Percentiles rank a stretch among this genome's conserved stretches.
phyloP scores from a whole-genome alignment of 2,113 vertebrate species.

The Barbus barbus region DNA sequence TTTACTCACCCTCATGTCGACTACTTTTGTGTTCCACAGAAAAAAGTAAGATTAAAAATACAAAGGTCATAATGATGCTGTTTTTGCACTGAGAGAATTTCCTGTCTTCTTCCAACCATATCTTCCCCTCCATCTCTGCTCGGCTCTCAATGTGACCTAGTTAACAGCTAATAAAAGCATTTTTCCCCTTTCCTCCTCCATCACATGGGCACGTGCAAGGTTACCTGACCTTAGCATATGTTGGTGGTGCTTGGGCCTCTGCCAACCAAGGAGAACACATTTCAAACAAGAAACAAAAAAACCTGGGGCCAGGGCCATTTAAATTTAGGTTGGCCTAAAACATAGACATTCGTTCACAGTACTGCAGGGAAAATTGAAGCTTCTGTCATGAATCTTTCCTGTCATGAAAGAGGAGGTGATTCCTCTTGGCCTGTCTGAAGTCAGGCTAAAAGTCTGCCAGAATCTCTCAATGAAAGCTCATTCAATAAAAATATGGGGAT shows the following conservation, averaged over 20 bases:
- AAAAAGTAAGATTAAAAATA: no score
- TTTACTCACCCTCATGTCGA: background rate
- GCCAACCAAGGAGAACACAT: conserved; percentile 27
- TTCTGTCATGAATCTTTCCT: conserved; percentile 32
- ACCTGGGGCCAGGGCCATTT: background rate
- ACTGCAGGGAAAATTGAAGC: conserved; percentile 19
- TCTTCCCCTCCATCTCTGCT: conserved; percentile 52
- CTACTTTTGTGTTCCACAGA: no score
- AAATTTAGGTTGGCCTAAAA: background rate
- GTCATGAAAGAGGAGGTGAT: conserved; percentile 22
- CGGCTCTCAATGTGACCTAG: conserved; percentile 63
- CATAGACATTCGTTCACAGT: background rate
- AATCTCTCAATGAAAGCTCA: conserved; percentile 50
- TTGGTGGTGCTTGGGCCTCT: background rate
- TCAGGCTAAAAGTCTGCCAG: conserved; percentile 36
- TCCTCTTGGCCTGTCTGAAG: conserved; percentile 7
- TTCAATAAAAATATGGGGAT: conserved; percentile 21
- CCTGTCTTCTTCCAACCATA: conserved; percentile 38
- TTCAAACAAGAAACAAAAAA: conserved; percentile 37
- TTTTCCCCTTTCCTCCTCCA: conserved; percentile 31
- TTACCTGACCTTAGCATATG: conserved; percentile 52
- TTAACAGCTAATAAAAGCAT: conserved; percentile 61
- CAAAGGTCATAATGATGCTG: conserved; percentile 17
- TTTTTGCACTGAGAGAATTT: conserved; percentile 23
- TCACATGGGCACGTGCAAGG: conserved; percentile 56